phyloP scores from a whole-genome alignment of 2,113 vertebrate species.

The Spermophilus dauricus region DNA sequence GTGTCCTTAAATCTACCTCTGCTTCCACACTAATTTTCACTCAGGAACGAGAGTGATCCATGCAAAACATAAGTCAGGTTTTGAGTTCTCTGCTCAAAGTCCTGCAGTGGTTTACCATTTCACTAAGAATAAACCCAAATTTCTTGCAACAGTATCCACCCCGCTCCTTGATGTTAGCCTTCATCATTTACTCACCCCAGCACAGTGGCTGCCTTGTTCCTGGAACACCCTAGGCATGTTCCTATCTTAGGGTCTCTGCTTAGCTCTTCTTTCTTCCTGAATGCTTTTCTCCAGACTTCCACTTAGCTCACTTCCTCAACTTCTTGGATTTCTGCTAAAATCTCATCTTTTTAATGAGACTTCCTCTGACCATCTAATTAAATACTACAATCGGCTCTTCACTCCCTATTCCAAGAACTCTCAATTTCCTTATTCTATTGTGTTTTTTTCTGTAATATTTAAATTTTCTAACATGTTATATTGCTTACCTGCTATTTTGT shows the following conservation, averaged over 20 bases:
- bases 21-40: background rate
- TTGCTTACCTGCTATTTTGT: background rate
- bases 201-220: background rate
- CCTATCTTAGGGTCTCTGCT: background rate
- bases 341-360: background rate
- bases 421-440: background rate
- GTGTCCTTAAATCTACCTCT: background rate
- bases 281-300: background rate
- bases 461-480: background rate
- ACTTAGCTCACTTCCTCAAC: background rate
- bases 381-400: background rate
- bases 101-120: background rate
- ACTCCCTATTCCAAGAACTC: background rate
- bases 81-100: constrained; percentile 30
- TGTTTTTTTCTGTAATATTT: background rate
- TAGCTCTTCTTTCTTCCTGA: background rate
- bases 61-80: background rate
- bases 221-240: background rate
- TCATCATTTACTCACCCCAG: background rate
- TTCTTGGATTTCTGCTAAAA: constrained; percentile 18
- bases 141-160: background rate
- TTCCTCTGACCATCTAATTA: background rate
- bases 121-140: constrained; percentile 13
- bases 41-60: background rate
- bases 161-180: background rate